Evolutionary conservation across 2,888 invertebrate species (phyloP).

Genomic region (Argyresthia goedartella): DNA sequence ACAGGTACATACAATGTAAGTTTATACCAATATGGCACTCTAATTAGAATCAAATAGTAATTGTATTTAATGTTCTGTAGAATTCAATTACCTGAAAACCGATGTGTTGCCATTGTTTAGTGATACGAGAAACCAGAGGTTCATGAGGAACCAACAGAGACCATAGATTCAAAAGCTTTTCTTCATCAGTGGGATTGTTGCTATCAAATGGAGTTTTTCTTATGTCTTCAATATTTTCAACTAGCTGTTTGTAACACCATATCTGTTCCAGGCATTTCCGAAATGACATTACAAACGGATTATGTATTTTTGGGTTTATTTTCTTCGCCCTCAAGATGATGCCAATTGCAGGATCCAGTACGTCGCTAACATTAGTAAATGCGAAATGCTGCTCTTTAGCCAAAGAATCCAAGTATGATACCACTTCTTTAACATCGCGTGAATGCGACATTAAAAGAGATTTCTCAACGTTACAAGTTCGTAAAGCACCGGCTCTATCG

Average conservation of each 20-base stretch:
- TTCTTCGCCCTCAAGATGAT: conserved; percentile 82
- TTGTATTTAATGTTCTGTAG: background rate
- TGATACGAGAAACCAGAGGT: conserved; percentile 78
- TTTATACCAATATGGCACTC: too few relatives aligned
- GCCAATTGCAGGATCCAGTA: conserved; percentile 78
- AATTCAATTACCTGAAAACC: conserved; percentile 82
- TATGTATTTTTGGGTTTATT: conserved; percentile 84
- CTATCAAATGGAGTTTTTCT: conserved; percentile 80
- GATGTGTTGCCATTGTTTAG: conserved; percentile 95
- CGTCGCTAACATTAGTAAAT: conserved; percentile 47
- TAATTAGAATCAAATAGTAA: too few relatives aligned
- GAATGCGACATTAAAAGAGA: conserved; percentile 80
- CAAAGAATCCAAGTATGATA: conserved; percentile 73
- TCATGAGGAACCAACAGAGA: conserved; percentile 80
- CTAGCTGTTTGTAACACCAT: conserved; percentile 86
- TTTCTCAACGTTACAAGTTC: conserved; percentile 81
- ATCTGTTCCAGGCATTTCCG: conserved; percentile 84
- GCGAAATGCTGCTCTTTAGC: conserved; percentile 42
- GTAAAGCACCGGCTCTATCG: conserved; percentile 76
- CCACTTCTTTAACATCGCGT: conserved; percentile 75
- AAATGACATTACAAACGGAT: conserved; percentile 81
- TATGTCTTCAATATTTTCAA: conserved; percentile 78
- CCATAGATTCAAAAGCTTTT: conserved; percentile 86
- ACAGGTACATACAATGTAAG: too few relatives aligned
- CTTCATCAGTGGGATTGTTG: conserved; percentile 82